Base-by-base conservation (phyloP, 2,797 vertebrate genomes). In the Semaprochilodus insignis region DNA sequence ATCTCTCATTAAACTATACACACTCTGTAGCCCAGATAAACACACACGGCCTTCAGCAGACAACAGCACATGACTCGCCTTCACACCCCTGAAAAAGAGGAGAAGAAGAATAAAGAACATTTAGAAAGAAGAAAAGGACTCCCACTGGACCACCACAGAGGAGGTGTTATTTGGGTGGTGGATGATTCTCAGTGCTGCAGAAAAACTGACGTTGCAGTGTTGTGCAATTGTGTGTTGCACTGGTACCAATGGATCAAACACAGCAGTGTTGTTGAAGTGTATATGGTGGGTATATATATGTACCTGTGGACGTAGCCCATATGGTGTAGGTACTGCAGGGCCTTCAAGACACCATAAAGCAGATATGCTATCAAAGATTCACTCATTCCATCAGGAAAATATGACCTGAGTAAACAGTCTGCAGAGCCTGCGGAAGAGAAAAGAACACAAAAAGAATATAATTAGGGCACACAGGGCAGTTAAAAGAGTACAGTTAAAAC, bases 231-330 rank as follows among this genome's bases (percentile, higher is more conserved):
- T 44, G 40, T 44, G 40, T 44, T 44, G 40, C 8, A 44, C 6
- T 44, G 40, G 40, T 44, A 10, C 8, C 6, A 44, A 10, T 10
- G 40, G 40, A 44, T 44, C 40, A 44, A 10, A 44, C 40, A 44
- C 40, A 3, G 40, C 40, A 44, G 40, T 44, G 40, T 10, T 44
- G 40, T 10, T 44, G 40, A 10, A 44, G 40, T 6, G 40, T 44
- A 6, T 44, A 44, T 31, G 31, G 31, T 31, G 31, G 31, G 0
- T 23, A 7, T 7, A 17, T 34, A 14, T 13, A 70, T 89, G 88
- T 92, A 99, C 98, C 98, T 96, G 94, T 99, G 98, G 92, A 99
- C 96, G 81, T 96, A 99, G 89, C 97, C 97, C 85, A 98, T 98
- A 85, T 95, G 94, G 88, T 99, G 98, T 87, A 99, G 95, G 89